Conservation (phyloP, 2,113 vertebrate genomes). For the Laterallus jamaicensis region DNA sequence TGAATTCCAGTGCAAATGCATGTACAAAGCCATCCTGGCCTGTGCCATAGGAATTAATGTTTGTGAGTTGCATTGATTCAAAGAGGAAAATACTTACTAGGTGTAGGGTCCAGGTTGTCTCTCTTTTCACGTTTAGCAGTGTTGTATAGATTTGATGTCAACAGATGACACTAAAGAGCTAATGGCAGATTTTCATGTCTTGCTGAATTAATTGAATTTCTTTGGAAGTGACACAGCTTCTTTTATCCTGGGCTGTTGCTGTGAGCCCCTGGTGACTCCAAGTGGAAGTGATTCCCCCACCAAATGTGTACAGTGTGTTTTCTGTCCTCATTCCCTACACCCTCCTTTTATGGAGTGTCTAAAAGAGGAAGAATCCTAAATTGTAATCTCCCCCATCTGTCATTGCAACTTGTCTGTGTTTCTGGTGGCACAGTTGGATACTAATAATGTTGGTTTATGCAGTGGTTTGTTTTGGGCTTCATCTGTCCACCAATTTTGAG, state of each 20-base stretch:
- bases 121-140: accelerated
- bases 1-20: background rate
- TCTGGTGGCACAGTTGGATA: background rate
- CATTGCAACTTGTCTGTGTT: background rate
- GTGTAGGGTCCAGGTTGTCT: background rate
- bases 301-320: accelerated
- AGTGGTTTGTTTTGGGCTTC: background rate
- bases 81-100: background rate
- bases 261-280: background rate
- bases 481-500: background rate
- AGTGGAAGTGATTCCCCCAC: background rate
- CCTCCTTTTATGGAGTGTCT: background rate
- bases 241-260: background rate
- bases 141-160: background rate
- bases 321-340: background rate
- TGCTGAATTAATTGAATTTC: background rate
- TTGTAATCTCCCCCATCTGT: background rate
- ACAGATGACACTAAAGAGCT: background rate
- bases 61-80: background rate
- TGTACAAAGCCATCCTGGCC: background rate
- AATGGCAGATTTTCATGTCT: accelerated
- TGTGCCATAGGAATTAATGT: background rate
- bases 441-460: background rate
- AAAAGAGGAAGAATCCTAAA: background rate
- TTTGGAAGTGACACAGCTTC: background rate